Evolutionary conservation across 2,113 vertebrate species (phyloP).

Genomic region (Oenanthe oenanthe): DNA sequence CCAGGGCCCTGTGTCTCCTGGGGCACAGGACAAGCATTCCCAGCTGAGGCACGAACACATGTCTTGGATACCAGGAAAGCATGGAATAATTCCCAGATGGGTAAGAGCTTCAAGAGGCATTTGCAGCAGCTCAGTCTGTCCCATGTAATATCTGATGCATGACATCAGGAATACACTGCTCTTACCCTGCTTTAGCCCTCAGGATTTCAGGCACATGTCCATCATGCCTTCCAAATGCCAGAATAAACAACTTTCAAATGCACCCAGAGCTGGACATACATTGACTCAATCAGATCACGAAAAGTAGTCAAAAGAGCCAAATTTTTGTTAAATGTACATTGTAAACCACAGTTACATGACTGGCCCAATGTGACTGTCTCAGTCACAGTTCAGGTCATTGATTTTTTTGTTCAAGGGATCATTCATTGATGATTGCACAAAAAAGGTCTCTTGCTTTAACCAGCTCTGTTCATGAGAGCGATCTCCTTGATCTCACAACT

Average conservation of each 20-base stretch:
- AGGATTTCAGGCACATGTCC: neutral
- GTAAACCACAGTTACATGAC: neutral
- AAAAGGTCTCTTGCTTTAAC: neutral
- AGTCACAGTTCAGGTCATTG: neutral
- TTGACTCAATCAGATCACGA: neutral
- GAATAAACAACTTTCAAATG: neutral
- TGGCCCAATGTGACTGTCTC: neutral
- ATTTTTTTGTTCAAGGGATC: neutral
- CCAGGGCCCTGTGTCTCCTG: neutral
- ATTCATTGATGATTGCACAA: neutral
- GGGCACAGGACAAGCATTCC: neutral
- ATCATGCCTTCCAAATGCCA: neutral
- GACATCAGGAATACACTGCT: slow-evolving; percentile 31
- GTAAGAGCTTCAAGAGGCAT: slow-evolving; percentile 40
- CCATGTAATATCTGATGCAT: slow-evolving; percentile 17
- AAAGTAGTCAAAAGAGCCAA: neutral
- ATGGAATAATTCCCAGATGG: slow-evolving; percentile 10
- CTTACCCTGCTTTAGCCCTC: neutral
- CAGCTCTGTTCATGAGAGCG: neutral
- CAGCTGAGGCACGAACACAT: neutral
- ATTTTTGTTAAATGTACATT: neutral
- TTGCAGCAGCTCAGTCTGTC: slow-evolving; percentile 39
- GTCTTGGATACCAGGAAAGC: slow-evolving; percentile 18
- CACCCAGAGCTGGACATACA: neutral
- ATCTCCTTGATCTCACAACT: neutral